Percentiles rank a stretch among this genome's conserved stretches.
phyloP scores from a whole-genome alignment of 2,113 vertebrate species.

The Mus spicilegus region DNA sequence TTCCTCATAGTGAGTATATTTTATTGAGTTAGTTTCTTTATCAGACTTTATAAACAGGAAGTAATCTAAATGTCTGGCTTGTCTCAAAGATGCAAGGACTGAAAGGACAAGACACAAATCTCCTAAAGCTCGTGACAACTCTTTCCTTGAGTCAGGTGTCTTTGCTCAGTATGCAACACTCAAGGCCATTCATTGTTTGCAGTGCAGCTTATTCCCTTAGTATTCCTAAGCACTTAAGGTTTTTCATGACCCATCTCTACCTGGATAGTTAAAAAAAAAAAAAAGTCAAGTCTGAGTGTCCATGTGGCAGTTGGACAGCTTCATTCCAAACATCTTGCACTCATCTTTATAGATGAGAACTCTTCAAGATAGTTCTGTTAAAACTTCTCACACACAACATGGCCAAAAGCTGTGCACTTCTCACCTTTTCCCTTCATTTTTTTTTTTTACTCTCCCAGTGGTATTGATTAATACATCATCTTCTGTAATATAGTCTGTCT shows the following conservation, averaged over 20 bases:
- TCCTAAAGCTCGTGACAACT: neutral
- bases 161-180: neutral
- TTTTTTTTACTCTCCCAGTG: neutral
- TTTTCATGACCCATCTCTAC: neutral
- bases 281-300: neutral
- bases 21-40: neutral
- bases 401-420: neutral
- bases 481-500: neutral
- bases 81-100: neutral
- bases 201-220: neutral
- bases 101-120: neutral
- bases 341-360: conserved; percentile 25
- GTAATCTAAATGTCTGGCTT: neutral
- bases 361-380: neutral
- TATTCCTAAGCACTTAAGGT: neutral
- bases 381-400: conserved; percentile 3
- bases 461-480: neutral
- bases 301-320: neutral
- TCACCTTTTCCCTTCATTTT: neutral
- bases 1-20: neutral
- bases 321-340: neutral
- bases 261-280: neutral
- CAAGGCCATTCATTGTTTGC: neutral
- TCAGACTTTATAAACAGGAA: neutral
- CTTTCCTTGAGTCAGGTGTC: neutral